phyloP scores from a whole-genome alignment of 2,888 invertebrate species.

The Eupithecia pulchellata region DNA sequence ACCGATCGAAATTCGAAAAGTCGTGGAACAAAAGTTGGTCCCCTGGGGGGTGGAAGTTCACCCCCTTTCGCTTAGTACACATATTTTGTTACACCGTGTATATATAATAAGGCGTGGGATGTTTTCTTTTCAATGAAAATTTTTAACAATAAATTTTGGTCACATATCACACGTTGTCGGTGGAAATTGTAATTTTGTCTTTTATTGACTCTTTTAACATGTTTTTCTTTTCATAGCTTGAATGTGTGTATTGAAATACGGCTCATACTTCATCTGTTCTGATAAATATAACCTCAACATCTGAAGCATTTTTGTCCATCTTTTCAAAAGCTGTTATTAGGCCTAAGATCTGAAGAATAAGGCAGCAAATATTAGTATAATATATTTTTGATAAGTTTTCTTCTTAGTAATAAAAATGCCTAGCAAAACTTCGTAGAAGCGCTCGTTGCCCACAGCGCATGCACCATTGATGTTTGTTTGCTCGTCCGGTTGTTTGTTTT shows the following conservation, averaged over 20 bases:
- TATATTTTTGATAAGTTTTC: too few species aligned
- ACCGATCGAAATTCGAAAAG: too few species aligned
- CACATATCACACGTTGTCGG: conserved; percentile 43
- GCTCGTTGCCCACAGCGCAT: conserved; percentile 50
- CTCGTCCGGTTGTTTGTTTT: conserved; percentile 72
- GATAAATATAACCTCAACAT: background rate
- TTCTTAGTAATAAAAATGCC: conserved; percentile 31
- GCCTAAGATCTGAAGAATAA: background rate
- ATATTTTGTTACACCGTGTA: too few species aligned
- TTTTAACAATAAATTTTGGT: conserved; percentile 55
- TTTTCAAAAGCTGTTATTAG: background rate
- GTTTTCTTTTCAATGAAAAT: conserved; percentile 55
- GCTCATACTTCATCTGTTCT: background rate
- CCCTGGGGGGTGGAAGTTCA: too few species aligned
- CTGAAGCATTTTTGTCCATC: background rate
- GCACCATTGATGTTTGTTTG: conserved; percentile 66
- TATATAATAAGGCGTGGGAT: conserved; percentile 61
- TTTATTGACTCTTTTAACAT: conserved; percentile 40
- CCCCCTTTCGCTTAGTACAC: too few species aligned
- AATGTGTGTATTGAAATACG: background rate
- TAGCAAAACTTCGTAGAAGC: conserved; percentile 47
- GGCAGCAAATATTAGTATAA: background rate
- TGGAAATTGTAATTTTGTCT: conserved; percentile 42
- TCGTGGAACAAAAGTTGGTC: too few species aligned
- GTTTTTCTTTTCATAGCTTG: conserved; percentile 28